phyloP scores from a whole-genome alignment of 2,888 invertebrate genomes.

The Tholera decimalis region DNA sequence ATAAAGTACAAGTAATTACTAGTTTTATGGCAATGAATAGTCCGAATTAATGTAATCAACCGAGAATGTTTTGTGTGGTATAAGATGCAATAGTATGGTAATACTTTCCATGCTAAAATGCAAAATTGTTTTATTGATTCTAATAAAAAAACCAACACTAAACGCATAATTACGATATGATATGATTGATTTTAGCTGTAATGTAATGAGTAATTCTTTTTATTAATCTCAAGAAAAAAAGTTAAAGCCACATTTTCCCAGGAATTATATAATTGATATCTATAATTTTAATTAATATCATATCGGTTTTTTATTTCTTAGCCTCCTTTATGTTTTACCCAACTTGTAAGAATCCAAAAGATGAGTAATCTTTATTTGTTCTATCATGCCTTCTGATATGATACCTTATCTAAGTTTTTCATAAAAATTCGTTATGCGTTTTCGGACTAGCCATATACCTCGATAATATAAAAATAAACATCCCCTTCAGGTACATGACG shows the following conservation, averaged over 20 bases:
- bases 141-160: neutral
- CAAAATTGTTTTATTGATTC: neutral
- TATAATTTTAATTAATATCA: conserved; percentile 31
- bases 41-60: conserved; percentile 74
- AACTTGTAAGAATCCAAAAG: neutral
- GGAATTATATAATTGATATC: neutral
- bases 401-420: conserved; percentile 58
- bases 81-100: neutral
- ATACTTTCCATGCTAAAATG: neutral
- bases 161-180: conserved; percentile 11
- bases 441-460: conserved; percentile 87
- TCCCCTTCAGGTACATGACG: no score
- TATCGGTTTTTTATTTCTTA: conserved; percentile 10
- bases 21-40: conserved; percentile 86
- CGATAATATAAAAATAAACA: conserved; percentile 72
- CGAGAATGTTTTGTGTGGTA: neutral
- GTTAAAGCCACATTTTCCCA: conserved; percentile 4
- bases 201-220: conserved; percentile 9
- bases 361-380: conserved; percentile 20
- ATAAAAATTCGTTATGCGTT: conserved; percentile 72
- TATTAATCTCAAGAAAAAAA: neutral
- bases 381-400: conserved; percentile 51
- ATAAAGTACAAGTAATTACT: conserved; percentile 83
- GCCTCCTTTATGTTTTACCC: neutral
- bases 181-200: neutral